Evolutionary conservation across 2,113 vertebrate genomes (phyloP).

Genomic region (Prunella himalayana): DNA sequence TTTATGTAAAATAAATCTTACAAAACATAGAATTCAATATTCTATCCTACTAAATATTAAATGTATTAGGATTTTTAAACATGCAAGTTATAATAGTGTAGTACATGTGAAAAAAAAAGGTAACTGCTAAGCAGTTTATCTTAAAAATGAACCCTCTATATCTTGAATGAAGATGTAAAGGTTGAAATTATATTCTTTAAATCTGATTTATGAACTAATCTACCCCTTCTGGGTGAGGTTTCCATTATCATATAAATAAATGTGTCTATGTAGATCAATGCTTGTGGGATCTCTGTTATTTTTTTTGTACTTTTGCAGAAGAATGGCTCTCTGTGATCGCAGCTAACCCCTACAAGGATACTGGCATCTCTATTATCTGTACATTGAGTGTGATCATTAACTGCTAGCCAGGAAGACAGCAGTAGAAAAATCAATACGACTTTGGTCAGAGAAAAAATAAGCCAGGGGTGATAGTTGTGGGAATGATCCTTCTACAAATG

Average conservation of each 20-base stretch:
- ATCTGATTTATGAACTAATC: not conserved
- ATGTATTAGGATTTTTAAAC: not conserved
- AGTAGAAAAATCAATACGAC: slow-evolving; percentile 22
- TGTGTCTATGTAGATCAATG: not conserved
- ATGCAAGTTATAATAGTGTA: not conserved
- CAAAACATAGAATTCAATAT: not conserved
- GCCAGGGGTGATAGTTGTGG: not conserved
- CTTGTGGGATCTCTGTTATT: not conserved
- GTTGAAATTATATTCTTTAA: not conserved
- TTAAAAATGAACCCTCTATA: not conserved
- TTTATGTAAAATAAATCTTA: not conserved
- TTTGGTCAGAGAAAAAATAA: not conserved
- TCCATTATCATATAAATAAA: not conserved
- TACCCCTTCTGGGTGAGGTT: not conserved
- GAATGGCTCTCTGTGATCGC: not conserved
- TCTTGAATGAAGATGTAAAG: not conserved
- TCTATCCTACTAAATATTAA: not conserved
- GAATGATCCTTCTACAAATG: not conserved
- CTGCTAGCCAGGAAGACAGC: not conserved
- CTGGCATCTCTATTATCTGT: slow-evolving; percentile 13
- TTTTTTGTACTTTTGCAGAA: not conserved
- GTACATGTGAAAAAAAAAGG: not conserved
- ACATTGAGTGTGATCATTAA: slow-evolving; percentile 14
- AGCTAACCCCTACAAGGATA: not conserved
- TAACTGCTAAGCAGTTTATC: not conserved